phyloP scores from a whole-genome alignment of 2,113 vertebrate species.

The Mionectes macconnelli region DNA sequence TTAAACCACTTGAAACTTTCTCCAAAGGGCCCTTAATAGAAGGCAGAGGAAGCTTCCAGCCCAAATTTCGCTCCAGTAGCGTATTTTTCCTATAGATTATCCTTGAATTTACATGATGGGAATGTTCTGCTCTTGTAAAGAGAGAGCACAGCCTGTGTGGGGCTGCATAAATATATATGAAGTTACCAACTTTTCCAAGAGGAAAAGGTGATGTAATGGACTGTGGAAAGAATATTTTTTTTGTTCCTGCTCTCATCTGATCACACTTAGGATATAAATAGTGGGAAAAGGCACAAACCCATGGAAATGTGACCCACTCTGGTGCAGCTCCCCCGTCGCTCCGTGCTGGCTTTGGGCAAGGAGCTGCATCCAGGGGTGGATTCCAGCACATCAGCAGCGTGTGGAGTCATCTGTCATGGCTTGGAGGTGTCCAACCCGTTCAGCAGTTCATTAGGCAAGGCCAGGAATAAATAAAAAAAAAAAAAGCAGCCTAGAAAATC shows the following conservation, averaged over 20 bases:
- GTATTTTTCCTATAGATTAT: not conserved
- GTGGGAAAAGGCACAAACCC: not conserved
- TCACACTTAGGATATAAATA: constrained; percentile 16
- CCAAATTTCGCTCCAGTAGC: not conserved
- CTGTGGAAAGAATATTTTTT: constrained; percentile 9
- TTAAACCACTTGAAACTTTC: not conserved
- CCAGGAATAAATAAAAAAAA: not conserved
- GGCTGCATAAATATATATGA: not conserved
- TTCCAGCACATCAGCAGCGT: constrained; percentile 10
- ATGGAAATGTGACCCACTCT: not conserved
- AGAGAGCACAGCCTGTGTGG: not conserved
- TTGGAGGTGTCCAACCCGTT: not conserved
- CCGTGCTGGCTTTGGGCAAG: not conserved
- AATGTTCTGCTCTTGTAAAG: not conserved
- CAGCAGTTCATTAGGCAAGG: constrained; percentile 39
- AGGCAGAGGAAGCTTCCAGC: not conserved
- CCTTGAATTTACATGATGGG: not conserved
- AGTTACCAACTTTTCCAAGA: constrained; percentile 2
- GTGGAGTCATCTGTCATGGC: constrained; percentile 34
- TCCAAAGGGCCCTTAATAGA: not conserved
- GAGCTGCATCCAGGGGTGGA: not conserved
- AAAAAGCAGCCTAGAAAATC: not conserved
- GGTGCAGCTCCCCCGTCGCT: not conserved
- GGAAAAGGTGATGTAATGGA: constrained; percentile 57
- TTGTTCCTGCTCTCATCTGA: not conserved